These are phyloP conservation scores for Donacobius atricapilla DNA, from an alignment of 2,113 vertebrate genomes.

Conservation along the genomic window DNA sequence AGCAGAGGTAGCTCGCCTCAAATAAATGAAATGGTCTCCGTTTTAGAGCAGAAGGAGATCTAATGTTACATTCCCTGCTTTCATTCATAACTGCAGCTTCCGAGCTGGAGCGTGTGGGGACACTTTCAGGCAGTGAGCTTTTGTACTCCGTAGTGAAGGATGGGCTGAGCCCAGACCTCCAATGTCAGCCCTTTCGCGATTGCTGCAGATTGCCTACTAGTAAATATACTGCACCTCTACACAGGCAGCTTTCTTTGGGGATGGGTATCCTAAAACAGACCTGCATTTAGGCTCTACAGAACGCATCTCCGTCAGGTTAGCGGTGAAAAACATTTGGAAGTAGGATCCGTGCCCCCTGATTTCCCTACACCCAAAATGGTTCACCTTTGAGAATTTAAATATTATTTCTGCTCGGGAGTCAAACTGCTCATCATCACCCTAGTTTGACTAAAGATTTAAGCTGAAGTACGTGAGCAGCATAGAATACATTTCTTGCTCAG, in stretches of 20 bases:
- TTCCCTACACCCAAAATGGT: constrained; percentile 36
- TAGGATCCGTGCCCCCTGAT: neutral
- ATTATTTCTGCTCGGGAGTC: constrained; percentile 76
- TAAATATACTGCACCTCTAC: neutral
- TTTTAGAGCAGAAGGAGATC: neutral
- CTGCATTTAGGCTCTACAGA: neutral
- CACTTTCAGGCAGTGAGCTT: neutral
- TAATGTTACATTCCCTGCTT: neutral
- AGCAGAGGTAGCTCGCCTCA: neutral
- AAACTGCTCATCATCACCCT: constrained; percentile 84
- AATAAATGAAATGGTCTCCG: neutral
- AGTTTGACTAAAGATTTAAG: constrained; percentile 94
- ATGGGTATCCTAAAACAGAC: neutral
- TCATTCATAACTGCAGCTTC: neutral
- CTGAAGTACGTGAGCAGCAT: constrained; percentile 87
- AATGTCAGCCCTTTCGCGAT: neutral
- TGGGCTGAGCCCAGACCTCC: neutral
- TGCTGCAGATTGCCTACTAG: neutral
- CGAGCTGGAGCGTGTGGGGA: rapidly evolving
- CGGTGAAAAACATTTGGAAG: neutral
- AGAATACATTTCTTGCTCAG: constrained; percentile 79
- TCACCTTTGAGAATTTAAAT: constrained; percentile 68
- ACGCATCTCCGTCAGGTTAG: neutral
- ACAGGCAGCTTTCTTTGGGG: neutral
- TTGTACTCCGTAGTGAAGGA: neutral